Evolutionary conservation across 2,797 vertebrate genomes (phyloP).

Genomic region (Chaenodraco wilsoni): DNA sequence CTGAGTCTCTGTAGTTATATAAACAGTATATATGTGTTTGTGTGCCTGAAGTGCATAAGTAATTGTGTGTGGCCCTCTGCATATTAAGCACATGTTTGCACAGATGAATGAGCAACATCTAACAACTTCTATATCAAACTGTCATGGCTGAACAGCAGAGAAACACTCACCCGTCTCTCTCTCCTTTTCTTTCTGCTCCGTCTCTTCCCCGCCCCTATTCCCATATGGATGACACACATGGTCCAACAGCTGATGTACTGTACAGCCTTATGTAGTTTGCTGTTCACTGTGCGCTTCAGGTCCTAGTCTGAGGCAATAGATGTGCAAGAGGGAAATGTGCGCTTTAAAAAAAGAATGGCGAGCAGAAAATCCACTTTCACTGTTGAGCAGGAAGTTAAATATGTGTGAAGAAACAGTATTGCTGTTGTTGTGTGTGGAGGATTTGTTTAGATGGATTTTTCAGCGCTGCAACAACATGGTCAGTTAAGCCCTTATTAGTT

Average conservation of each 20-base stretch:
- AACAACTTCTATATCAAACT: slow-evolving; percentile 32
- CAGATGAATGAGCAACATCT: slow-evolving; percentile 34
- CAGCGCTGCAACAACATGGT: slow-evolving; percentile 24
- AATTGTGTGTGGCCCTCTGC: slow-evolving; percentile 23
- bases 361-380: slow-evolving; percentile 36
- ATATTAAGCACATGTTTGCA: slow-evolving; percentile 28
- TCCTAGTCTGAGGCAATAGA: slow-evolving; percentile 25
- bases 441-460: slow-evolving; percentile 29
- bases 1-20: slow-evolving; percentile 1
- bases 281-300: slow-evolving; percentile 31
- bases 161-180: background rate
- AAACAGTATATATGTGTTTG: background rate
- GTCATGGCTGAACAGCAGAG: slow-evolving; percentile 23
- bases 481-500: slow-evolving; percentile 29
- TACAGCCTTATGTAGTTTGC: slow-evolving; percentile 35
- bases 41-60: slow-evolving; percentile 12
- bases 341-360: background rate
- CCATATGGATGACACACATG: slow-evolving; percentile 40
- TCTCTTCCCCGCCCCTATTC: slow-evolving; percentile 27
- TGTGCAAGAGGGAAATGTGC: slow-evolving; percentile 28
- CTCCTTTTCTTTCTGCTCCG: background rate
- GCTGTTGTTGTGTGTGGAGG: slow-evolving; percentile 16
- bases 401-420: slow-evolving; percentile 10
- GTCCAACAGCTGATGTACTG: slow-evolving; percentile 53
- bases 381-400: slow-evolving; percentile 37